These are phyloP conservation scores for Ericerus pela DNA, from an alignment of 1,140 invertebrate genomes.

Conservation along the genomic window DNA sequence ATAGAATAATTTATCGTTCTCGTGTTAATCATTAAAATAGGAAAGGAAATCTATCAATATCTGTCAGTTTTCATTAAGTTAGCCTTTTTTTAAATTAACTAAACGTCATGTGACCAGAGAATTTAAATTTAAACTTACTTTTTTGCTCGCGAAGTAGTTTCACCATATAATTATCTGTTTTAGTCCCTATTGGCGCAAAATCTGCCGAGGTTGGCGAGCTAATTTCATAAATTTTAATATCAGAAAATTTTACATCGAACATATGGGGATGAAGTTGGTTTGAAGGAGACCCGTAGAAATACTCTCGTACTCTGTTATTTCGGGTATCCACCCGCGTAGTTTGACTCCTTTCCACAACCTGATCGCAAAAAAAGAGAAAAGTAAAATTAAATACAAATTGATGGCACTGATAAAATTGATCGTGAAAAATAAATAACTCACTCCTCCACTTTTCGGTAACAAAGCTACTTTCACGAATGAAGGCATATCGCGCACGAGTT, in stretches of 20 bases:
- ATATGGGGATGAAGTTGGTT: conserved; percentile 80
- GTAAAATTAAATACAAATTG: not conserved
- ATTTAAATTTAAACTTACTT: conserved; percentile 30
- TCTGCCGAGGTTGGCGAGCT: conserved; percentile 82
- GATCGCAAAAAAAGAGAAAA: conserved; percentile 19
- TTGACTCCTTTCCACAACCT: conserved; percentile 73
- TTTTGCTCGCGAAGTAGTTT: conserved; percentile 74
- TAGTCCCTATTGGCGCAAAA: conserved; percentile 91
- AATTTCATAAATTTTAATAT: conserved; percentile 85
- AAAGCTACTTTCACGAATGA: conserved; percentile 84
- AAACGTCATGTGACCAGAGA: no score
- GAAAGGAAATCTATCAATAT: not conserved
- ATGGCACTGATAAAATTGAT: not conserved
- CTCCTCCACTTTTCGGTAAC: conserved; percentile 90
- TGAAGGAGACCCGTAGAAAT: conserved; percentile 74
- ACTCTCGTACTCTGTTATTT: conserved; percentile 73
- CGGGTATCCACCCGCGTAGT: conserved; percentile 53
- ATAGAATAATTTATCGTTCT: not conserved
- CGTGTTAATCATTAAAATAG: not conserved
- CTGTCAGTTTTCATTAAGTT: not conserved
- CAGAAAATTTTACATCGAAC: conserved; percentile 74
- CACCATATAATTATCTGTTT: conserved; percentile 77
- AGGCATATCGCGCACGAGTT: conserved; percentile 83
- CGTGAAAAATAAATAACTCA: conserved; percentile 35
- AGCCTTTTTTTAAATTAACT: not conserved